Evolutionary conservation across 2,797 vertebrate genomes (phyloP).

Genomic region (Microtus agrestis): DNA sequence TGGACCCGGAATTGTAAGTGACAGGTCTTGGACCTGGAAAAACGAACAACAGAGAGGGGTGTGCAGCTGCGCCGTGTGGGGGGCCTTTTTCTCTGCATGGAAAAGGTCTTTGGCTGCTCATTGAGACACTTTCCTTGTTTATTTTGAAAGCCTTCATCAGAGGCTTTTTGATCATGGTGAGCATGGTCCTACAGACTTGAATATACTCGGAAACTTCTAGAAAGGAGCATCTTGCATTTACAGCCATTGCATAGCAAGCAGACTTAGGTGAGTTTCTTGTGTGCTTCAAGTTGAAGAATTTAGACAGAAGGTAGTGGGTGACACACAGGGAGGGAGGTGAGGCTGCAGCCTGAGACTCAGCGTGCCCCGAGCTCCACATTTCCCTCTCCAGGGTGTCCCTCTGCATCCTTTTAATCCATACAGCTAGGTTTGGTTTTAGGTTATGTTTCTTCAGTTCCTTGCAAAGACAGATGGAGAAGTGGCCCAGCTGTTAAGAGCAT

Average conservation of each 20-base stretch:
- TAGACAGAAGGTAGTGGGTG: background rate
- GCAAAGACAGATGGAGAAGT: background rate
- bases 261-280: background rate
- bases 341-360: background rate
- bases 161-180: background rate
- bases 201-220: background rate
- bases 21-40: constrained; percentile 42
- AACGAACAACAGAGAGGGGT: background rate
- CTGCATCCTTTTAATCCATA: constrained; percentile 50
- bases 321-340: background rate
- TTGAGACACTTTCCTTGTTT: background rate
- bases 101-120: background rate
- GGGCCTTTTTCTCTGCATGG: background rate
- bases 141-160: background rate
- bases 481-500: background rate
- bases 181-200: background rate
- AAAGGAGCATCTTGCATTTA: background rate
- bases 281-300: background rate
- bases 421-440: constrained; percentile 14
- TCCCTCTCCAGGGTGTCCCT: background rate
- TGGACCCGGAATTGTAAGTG: constrained; percentile 57
- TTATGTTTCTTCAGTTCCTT: constrained; percentile 55
- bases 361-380: background rate
- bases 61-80: background rate
- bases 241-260: background rate